phyloP scores from a whole-genome alignment of 2,888 invertebrate species.

The Erebia epiphron region DNA sequence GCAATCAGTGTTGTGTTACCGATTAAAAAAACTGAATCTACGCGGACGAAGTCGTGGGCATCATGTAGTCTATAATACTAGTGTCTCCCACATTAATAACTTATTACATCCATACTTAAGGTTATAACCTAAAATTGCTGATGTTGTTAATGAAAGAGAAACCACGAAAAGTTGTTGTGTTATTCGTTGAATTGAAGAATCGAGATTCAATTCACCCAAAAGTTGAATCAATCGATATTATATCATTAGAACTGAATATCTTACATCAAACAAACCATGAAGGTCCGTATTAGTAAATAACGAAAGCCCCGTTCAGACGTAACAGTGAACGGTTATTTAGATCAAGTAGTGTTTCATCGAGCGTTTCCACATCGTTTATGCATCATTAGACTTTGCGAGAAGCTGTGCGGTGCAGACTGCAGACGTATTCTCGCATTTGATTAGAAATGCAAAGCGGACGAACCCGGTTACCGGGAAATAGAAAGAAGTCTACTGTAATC shows the following conservation, averaged over 20 bases:
- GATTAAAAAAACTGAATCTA: too few species aligned
- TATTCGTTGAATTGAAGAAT: background rate
- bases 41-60: too few species aligned
- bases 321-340: constrained; percentile 59
- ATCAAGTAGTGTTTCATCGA: constrained; percentile 54
- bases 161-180: too few species aligned
- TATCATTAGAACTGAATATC: constrained; percentile 15
- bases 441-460: constrained; percentile 60
- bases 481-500: constrained; percentile 23
- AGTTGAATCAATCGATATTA: constrained; percentile 9
- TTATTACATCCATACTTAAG: too few species aligned
- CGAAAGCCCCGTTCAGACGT: constrained; percentile 44
- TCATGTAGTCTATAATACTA: too few species aligned
- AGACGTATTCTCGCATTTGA: constrained; percentile 47
- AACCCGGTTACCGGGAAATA: constrained; percentile 41
- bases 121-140: too few species aligned
- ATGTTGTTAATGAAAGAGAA: too few species aligned
- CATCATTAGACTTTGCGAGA: constrained; percentile 55
- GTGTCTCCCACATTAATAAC: too few species aligned
- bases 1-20: too few species aligned
- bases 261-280: constrained; percentile 23
- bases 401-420: constrained; percentile 36
- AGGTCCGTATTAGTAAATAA: constrained; percentile 34
- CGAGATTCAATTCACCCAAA: background rate
- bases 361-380: constrained; percentile 58